Evolutionary conservation across 1,140 invertebrate species (phyloP), one percentile per base, ranked within the genome.

Genomic region (Hestina assimilis): DNA sequence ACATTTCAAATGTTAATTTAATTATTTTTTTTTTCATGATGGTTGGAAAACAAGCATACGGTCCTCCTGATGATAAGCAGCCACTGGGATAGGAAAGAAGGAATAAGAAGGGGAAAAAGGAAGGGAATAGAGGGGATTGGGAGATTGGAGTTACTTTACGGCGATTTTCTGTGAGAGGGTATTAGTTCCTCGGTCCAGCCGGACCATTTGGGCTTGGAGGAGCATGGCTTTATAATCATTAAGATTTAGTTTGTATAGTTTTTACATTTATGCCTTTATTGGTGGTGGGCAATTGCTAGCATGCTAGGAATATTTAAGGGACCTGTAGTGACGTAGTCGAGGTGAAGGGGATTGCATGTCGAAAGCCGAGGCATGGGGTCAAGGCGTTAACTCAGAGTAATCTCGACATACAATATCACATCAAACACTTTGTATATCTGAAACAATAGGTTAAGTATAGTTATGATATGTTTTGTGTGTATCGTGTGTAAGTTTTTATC

Each of bases 271-370:
- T 38, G 33, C 15, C 15, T 38, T 19, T 19, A 17, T 1, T 17
- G 33, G 9, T 38, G 5, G 33, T 17, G 33, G 33, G 50, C 26
- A 26, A 41, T 12, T 26, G 38, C 24, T 55, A 63, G 48, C 71
- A 69, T 74, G 71, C 70, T 63, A 60, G 70, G 68, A 58, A 46
- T 46, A 50, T 40, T 50, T 64, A 29, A 64, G 79, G 83, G 88
- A 92, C 91, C 91, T 92, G 91, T 92, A 92, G 80, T 92, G 91
- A 64, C 91, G 91, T 73, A 92, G 90, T 79, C 91, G 90, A 83
- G 91, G 91, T 83, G 91, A 91, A 66, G 90, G 90, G 83, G 91
- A 88, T 89, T 92, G 91, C 91, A 92, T 92, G 83, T 89, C 89
- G 91, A 87, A 92, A 91, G 86, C 83, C 85, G 72, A 78, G 78